Conservation (phyloP, 2,113 vertebrate genomes). For the Rhea americana region DNA sequence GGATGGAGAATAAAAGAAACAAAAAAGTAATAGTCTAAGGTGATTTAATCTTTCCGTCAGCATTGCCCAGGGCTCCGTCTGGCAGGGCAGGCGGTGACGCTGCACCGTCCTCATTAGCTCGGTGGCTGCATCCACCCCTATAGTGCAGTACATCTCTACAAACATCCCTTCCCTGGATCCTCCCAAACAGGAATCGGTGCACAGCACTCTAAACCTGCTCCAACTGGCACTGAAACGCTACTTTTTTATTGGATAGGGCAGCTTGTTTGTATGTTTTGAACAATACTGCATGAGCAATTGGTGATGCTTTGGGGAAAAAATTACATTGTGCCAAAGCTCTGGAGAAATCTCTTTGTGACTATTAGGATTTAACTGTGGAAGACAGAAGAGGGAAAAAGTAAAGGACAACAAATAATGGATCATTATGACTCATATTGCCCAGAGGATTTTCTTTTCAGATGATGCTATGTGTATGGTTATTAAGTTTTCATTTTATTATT, state of each 20-base stretch:
- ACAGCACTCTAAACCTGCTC: slow-evolving; percentile 18
- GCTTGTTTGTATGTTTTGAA: slow-evolving; percentile 15
- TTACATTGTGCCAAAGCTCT: neutral
- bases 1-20: neutral
- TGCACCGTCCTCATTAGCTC: neutral
- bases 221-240: neutral
- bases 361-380: slow-evolving; percentile 61
- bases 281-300: neutral
- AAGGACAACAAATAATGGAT: slow-evolving; percentile 36
- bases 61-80: neutral
- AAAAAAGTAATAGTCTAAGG: neutral
- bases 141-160: neutral
- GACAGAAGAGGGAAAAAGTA: slow-evolving; percentile 12
- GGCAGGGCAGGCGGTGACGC: neutral
- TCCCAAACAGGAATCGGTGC: neutral
- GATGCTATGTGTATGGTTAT: neutral
- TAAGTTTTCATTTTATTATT: slow-evolving; percentile 16
- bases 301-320: slow-evolving; percentile 29
- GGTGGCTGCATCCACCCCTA: neutral
- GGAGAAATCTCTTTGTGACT: slow-evolving; percentile 26
- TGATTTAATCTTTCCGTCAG: neutral
- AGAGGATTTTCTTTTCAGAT: slow-evolving; percentile 5
- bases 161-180: neutral
- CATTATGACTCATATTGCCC: neutral
- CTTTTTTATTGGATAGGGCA: neutral